These are phyloP conservation scores for Vidua chalybeata DNA, from an alignment of 2,113 vertebrate species.

Conservation along the genomic window DNA sequence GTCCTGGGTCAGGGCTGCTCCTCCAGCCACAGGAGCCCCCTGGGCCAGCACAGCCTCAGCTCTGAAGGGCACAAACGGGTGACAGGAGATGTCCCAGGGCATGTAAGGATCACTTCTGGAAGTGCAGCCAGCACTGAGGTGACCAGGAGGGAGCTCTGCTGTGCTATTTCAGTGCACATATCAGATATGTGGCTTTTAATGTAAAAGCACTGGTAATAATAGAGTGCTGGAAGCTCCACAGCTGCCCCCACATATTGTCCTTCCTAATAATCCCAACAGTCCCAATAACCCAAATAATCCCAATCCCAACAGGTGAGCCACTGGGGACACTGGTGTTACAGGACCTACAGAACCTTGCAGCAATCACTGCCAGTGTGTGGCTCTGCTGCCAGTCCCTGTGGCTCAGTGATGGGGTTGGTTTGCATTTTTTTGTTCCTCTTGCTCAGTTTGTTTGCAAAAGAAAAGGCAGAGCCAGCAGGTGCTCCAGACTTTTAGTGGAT, in stretches of 20 bases:
- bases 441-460: background rate
- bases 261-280: background rate
- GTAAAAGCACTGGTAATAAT: background rate
- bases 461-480: background rate
- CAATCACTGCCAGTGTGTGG: background rate
- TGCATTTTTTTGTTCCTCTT: background rate
- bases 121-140: background rate
- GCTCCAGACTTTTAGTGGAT: background rate
- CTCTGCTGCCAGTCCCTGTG: background rate
- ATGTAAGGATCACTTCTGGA: background rate
- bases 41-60: background rate
- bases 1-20: background rate
- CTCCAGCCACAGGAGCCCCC: background rate
- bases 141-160: background rate
- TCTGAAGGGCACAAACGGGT: background rate
- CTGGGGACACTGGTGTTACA: background rate
- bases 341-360: background rate
- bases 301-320: background rate
- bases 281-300: fast-evolving
- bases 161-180: background rate
- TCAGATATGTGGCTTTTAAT: background rate
- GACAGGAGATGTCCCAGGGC: background rate
- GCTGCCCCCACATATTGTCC: background rate
- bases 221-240: background rate
- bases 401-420: background rate